Evolutionary conservation across 2,888 invertebrate genomes (phyloP), one percentile per base, ranked within the genome.

Genomic region (Diaprepes abbreviatus): DNA sequence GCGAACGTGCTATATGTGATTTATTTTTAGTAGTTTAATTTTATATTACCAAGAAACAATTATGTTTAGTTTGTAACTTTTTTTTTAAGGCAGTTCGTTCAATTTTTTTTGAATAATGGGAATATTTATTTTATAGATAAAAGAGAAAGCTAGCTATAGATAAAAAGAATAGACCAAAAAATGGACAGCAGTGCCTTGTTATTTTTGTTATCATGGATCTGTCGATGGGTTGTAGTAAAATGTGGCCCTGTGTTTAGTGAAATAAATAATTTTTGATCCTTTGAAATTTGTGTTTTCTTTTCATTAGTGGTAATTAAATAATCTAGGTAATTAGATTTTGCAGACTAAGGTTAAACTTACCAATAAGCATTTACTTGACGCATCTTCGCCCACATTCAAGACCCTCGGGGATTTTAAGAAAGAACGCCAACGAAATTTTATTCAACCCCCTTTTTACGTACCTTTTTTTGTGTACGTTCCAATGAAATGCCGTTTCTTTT

Each of bases 161-260:
- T 59, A 45, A 55, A 60, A 43, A 67, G 66, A 66, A 54, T 70
- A 70, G 70, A 70, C 70, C 70, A 70, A 70, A 70, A 66, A 66
- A 31, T 62, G 64, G 69, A 69, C 64, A 57, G 69, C 70, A 70
- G 70, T 70, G 70, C 70, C 70, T 70, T 70, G 70, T 70, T 70
- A 70, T 70, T 70, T 70, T 70, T 70, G 70, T 70, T 70, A 70
- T 60, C 31, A 33, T 60, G 70, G 60, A 70, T 70, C 70, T 70
- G 70, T 65, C 59, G 24, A 36, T 21, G 66, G 66, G 45, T 66
- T 66, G 58, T 58, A 66, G 33, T 28, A 58, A 43, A 57, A 57
- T 64, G 66, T 45, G 48, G 35, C 65, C 58, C 66, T 50, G 35
- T 57, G 19, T 33, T 65, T 65, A 65, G 57, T 65, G 21, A 64